Conservation (phyloP, 2,888 invertebrate genomes). For the Stenolophus ochropezus region DNA sequence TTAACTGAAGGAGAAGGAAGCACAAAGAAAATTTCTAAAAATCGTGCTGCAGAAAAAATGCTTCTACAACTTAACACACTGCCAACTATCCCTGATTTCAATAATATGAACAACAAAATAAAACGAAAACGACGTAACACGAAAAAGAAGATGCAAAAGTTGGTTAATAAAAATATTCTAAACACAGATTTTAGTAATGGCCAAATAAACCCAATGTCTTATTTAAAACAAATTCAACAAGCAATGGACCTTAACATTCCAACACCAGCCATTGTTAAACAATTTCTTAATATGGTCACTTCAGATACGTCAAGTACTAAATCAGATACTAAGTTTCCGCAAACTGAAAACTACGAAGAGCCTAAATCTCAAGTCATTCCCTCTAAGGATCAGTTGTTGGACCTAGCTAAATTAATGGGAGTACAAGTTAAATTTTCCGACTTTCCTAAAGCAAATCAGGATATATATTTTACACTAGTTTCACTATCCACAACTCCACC, state of each 20-base stretch:
- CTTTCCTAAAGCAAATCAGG: slow-evolving; percentile 92
- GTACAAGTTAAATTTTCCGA: slow-evolving; percentile 91
- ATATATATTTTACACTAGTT: slow-evolving; percentile 93
- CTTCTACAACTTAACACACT: slow-evolving; percentile 88
- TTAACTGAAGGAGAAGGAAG: slow-evolving; percentile 95
- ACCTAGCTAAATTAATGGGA: slow-evolving; percentile 89
- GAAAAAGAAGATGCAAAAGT: slow-evolving; percentile 90
- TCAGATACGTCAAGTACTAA: slow-evolving; percentile 71
- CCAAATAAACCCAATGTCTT: slow-evolving; percentile 92
- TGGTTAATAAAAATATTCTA: slow-evolving; percentile 87
- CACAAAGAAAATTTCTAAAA: slow-evolving; percentile 94
- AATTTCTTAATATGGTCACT: slow-evolving; percentile 72
- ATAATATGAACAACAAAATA: slow-evolving; percentile 71
- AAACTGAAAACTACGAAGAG: slow-evolving; percentile 67
- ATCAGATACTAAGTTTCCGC: slow-evolving; percentile 66
- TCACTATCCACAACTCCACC: slow-evolving; percentile 93
- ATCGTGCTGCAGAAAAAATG: slow-evolving; percentile 95
- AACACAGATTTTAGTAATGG: slow-evolving; percentile 78
- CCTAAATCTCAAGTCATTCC: slow-evolving; percentile 76
- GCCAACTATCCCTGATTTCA: slow-evolving; percentile 81
- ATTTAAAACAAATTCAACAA: slow-evolving; percentile 95
- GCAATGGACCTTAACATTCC: slow-evolving; percentile 73
- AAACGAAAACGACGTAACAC: slow-evolving; percentile 79
- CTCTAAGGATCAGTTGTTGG: slow-evolving; percentile 90
- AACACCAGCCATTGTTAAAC: slow-evolving; percentile 73